These are phyloP conservation scores for Ibidorhyncha struthersii DNA, from an alignment of 2,113 vertebrate species.

Conservation along the genomic window DNA sequence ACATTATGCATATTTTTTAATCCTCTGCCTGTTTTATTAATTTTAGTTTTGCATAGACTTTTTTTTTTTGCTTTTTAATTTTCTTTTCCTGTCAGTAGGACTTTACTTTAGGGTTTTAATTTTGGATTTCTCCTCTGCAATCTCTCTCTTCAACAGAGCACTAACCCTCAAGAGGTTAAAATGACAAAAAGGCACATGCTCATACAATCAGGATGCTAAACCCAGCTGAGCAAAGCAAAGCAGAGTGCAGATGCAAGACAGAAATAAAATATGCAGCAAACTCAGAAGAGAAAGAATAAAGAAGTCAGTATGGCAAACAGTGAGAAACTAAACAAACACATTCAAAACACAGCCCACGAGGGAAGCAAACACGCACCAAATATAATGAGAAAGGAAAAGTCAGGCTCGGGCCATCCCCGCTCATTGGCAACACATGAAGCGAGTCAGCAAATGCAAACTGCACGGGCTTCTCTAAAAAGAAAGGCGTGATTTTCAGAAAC, in stretches of 20 bases:
- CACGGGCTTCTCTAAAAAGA: background rate
- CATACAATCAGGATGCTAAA: constrained; percentile 18
- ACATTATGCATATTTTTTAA: background rate
- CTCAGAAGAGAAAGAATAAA: constrained; percentile 56
- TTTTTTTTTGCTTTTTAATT: background rate
- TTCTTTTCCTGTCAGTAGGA: background rate
- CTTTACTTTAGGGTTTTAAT: background rate
- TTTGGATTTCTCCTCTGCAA: background rate
- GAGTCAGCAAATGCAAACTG: background rate
- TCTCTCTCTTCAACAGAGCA: background rate
- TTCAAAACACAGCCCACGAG: constrained; percentile 29
- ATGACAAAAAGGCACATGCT: background rate
- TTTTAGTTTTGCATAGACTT: background rate
- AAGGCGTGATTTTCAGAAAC: constrained; percentile 7
- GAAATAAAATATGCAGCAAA: constrained; percentile 54
- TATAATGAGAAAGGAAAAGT: constrained; percentile 17
- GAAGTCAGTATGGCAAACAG: constrained; percentile 46
- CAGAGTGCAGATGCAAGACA: constrained; percentile 40
- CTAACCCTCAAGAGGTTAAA: background rate
- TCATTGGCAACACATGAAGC: background rate
- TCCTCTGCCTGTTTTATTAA: background rate
- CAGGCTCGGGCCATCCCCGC: background rate
- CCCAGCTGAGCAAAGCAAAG: constrained; percentile 50
- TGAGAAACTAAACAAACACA: constrained; percentile 45
- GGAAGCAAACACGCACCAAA: constrained; percentile 24